These are phyloP conservation scores for Dreissena rostriformis DNA, from an alignment of 1,140 invertebrate genomes.

Conservation along the genomic window DNA sequence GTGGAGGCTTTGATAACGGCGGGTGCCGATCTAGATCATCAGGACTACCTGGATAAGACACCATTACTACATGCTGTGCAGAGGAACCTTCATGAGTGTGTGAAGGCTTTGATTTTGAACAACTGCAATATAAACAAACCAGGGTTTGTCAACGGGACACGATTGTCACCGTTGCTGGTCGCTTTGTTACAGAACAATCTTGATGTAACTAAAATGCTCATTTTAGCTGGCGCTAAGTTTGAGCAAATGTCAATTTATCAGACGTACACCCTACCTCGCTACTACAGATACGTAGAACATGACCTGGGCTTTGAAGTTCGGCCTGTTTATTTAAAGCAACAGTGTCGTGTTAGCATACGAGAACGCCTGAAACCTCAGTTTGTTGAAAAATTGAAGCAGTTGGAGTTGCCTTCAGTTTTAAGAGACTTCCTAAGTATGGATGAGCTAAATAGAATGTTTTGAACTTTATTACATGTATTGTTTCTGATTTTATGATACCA, in stretches of 20 bases:
- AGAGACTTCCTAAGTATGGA: conserved; percentile 58
- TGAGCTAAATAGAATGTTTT: conserved; percentile 57
- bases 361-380: conserved; percentile 62
- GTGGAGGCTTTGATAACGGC: conserved; percentile 46
- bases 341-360: conserved; percentile 65
- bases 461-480: neutral
- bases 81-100: conserved; percentile 44
- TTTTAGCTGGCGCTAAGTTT: conserved; percentile 66
- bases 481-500: no score
- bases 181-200: conserved; percentile 61
- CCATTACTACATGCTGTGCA: conserved; percentile 63
- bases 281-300: conserved; percentile 62
- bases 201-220: conserved; percentile 65
- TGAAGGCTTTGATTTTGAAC: conserved; percentile 55
- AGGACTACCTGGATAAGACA: conserved; percentile 64
- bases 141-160: conserved; percentile 60
- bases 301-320: conserved; percentile 62
- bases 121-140: conserved; percentile 64
- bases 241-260: conserved; percentile 57
- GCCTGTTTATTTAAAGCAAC: conserved; percentile 65
- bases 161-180: conserved; percentile 61
- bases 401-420: conserved; percentile 55
- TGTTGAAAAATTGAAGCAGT: conserved; percentile 59
- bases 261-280: conserved; percentile 59
- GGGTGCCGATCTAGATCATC: conserved; percentile 57